phyloP scores from a whole-genome alignment of 30 jellyfish, hydroid and myxozoan genomes.

The Hydractinia symbiolongicarpus region DNA sequence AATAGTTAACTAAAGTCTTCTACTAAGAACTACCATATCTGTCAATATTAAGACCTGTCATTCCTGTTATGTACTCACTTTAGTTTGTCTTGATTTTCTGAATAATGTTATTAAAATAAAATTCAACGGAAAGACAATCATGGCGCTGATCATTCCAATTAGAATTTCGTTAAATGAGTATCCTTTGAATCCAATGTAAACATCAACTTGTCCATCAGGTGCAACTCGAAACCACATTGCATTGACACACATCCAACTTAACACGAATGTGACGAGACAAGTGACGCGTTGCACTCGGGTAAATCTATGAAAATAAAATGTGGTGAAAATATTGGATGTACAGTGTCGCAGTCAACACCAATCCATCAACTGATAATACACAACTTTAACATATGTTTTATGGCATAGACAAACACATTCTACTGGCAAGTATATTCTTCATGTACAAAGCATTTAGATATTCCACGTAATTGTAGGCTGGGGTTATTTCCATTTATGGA shows the following conservation, averaged over 20 bases:
- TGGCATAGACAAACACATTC: no score
- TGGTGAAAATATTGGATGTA: background rate
- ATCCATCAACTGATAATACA: background rate
- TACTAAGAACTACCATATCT: no score
- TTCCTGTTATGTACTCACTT: slow-evolving; percentile 58
- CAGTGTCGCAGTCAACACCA: no score
- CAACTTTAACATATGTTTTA: background rate
- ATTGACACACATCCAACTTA: slow-evolving; percentile 86
- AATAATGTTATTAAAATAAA: slow-evolving; percentile 55
- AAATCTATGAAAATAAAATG: slow-evolving; percentile 38
- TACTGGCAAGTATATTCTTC: no score
- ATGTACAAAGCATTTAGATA: no score
- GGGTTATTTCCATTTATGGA: no score
- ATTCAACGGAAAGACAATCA: slow-evolving; percentile 89
- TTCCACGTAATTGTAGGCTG: no score
- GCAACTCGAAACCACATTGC: slow-evolving; percentile 96
- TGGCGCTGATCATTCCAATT: slow-evolving; percentile 75
- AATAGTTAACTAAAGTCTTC: no score
- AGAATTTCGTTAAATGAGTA: slow-evolving; percentile 76
- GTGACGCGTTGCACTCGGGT: slow-evolving; percentile 92
- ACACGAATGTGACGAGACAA: slow-evolving; percentile 65
- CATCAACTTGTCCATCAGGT: slow-evolving; percentile 67
- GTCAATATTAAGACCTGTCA: no score
- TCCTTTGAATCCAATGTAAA: slow-evolving; percentile 75
- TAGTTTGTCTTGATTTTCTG: slow-evolving; percentile 57